Conservation (phyloP, 2,888 invertebrate genomes). For the Brachypterus glaber region DNA sequence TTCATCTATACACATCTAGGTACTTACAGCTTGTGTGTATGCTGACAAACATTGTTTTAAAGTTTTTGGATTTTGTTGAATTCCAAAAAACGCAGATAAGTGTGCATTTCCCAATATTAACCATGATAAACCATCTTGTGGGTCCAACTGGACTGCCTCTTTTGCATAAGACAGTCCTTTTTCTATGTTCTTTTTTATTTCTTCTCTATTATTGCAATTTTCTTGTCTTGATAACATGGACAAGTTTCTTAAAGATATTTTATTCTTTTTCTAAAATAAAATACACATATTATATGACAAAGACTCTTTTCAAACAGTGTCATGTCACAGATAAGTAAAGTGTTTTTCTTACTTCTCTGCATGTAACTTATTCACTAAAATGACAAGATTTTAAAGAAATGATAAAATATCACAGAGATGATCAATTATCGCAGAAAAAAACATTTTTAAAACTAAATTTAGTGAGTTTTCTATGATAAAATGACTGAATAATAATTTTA, state of each 20-base stretch:
- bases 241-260: constrained; percentile 65
- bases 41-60: constrained; percentile 69
- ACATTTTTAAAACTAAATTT: too few species aligned
- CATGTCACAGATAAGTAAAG: too few species aligned
- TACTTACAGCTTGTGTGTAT: constrained; percentile 66
- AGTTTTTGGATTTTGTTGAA: constrained; percentile 60
- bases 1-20: constrained; percentile 4
- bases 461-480: too few species aligned
- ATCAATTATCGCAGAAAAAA: too few species aligned
- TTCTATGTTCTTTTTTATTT: constrained; percentile 52
- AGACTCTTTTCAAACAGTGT: too few species aligned
- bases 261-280: constrained; percentile 54
- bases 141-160: constrained; percentile 70
- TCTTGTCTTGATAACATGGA: constrained; percentile 74
- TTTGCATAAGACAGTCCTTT: constrained; percentile 69
- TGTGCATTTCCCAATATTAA: constrained; percentile 77
- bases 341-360: too few species aligned
- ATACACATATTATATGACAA: background rate
- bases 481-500: constrained; percentile 28
- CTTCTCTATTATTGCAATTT: constrained; percentile 40
- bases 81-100: constrained; percentile 66
- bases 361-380: too few species aligned
- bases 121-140: constrained; percentile 75
- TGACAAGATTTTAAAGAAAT: too few species aligned
- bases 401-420: too few species aligned